Base-by-base conservation (phyloP, 2,113 vertebrate species). In the Calidris pugnax region DNA sequence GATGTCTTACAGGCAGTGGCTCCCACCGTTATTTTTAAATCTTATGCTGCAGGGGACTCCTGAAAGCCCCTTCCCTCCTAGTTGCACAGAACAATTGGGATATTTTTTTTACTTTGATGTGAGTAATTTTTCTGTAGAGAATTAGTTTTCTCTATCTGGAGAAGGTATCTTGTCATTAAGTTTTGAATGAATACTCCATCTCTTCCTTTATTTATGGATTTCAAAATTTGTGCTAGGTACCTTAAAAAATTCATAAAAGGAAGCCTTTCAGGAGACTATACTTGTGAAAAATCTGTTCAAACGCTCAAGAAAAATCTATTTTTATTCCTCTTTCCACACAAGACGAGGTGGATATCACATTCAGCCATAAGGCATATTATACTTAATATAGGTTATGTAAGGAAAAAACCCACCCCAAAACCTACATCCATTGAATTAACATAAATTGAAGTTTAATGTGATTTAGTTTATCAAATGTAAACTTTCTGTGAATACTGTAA, bases 1-100 rank as follows among this genome's bases (percentile, higher is more conserved):
- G 85, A 55, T 89, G 23, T 81, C 84, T 95, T 53, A 18, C 23
- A 93, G 89, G 82, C 93, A 48, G 88, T 69, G 76, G 87, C 90
- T 94, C 89, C 92, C 91, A 95, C 81, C 8, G 0, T 62, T 85
- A 48, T 53, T 87, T 94, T 85, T 41, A 51, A 35, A 6, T 20
- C 14, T 55, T 80, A 24, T 75, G 50, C 41, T 85, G 37, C 59
- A 69, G 39, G 47, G 57, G 50, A 37, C 41, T 94, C 48, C 71
- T 53, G 76, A 73, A 57, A 94, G 41, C 9, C 62, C 33, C 43
- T 76, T 77, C 28, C 47, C 78, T 95, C 53, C 68, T 59, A 27
- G 7, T 33, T 89, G 32, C 60, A 89, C 37, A 64, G n/a, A 88
- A 67, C 30, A 76, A 50, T 48, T 81, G 56, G 37, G 33, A 39